These are phyloP conservation scores for Climacteris rufus DNA, from an alignment of 2,113 vertebrate genomes.

Conservation along the genomic window DNA sequence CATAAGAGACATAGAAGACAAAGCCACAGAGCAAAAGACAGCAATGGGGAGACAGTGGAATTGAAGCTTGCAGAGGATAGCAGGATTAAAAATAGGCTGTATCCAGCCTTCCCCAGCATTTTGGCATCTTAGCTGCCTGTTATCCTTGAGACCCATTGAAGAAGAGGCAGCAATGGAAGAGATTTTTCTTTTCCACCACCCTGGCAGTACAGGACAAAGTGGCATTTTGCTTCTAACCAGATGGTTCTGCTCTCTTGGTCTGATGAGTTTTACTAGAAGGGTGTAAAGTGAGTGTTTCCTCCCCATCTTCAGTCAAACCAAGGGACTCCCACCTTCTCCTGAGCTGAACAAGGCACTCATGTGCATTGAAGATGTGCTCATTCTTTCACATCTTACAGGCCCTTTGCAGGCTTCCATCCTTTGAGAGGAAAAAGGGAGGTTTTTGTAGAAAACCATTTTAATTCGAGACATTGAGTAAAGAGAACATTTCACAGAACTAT, in stretches of 20 bases:
- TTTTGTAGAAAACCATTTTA: neutral
- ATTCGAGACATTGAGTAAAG: neutral
- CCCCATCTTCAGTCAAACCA: neutral
- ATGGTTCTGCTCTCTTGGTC: neutral
- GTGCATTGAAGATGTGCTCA: neutral
- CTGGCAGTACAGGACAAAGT: neutral
- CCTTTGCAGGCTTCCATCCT: neutral
- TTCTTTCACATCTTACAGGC: neutral
- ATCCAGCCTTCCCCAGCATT: neutral
- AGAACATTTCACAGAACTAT: neutral
- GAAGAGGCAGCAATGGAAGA: neutral
- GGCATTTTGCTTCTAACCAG: neutral
- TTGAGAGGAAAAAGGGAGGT: neutral
- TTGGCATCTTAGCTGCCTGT: neutral
- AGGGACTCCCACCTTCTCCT: neutral
- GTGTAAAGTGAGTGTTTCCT: neutral
- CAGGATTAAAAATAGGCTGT: slow-evolving; percentile 14
- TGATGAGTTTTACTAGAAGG: neutral
- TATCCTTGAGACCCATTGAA: neutral
- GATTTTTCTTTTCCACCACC: neutral
- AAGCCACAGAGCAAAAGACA: neutral
- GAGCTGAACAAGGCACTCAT: neutral
- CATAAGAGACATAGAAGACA: neutral
- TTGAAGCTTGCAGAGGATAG: neutral
- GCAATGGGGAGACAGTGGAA: neutral